A percentile compares a stretch with the other conserved stretches of the same genome.
Conservation (phyloP, 1,140 invertebrate genomes). For the Periplaneta americana region DNA sequence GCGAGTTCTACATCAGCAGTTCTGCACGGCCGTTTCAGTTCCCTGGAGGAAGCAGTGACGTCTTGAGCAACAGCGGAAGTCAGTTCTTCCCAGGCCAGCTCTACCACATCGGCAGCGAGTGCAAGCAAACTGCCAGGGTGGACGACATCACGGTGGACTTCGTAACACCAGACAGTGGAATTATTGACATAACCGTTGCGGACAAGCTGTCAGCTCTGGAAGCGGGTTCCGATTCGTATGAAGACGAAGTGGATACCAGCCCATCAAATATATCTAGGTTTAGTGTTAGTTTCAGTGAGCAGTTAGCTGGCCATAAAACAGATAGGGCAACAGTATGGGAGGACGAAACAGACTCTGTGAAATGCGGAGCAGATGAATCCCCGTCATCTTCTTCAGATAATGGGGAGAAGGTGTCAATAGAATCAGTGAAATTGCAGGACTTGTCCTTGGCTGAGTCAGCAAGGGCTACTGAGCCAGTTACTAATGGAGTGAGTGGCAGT, state of each 20-base stretch:
- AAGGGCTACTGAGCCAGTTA: background rate
- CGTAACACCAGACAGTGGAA: conserved; percentile 50
- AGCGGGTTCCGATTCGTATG: background rate
- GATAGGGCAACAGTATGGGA: background rate
- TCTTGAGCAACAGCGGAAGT: conserved; percentile 36
- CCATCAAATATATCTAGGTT: background rate
- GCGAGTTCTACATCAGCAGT: conserved; percentile 49
- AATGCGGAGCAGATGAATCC: background rate
- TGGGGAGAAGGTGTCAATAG: background rate
- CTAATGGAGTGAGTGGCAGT: background rate
- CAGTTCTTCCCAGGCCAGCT: conserved; percentile 62
- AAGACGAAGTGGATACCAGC: conserved; percentile 9
- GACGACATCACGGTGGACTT: conserved; percentile 24
- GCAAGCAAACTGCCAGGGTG: background rate
- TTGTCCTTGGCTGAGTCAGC: background rate
- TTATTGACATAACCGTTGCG: conserved; percentile 48
- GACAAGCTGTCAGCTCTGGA: background rate
- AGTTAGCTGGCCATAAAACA: background rate
- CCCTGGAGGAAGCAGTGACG: conserved; percentile 43
- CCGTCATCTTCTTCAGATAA: background rate
- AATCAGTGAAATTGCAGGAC: background rate
- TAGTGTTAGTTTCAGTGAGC: background rate
- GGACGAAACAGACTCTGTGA: background rate
- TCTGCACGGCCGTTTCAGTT: conserved; percentile 60
- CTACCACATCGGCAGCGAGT: background rate